phyloP scores from a whole-genome alignment of 2,113 vertebrate genomes.

The Rhea americana region DNA sequence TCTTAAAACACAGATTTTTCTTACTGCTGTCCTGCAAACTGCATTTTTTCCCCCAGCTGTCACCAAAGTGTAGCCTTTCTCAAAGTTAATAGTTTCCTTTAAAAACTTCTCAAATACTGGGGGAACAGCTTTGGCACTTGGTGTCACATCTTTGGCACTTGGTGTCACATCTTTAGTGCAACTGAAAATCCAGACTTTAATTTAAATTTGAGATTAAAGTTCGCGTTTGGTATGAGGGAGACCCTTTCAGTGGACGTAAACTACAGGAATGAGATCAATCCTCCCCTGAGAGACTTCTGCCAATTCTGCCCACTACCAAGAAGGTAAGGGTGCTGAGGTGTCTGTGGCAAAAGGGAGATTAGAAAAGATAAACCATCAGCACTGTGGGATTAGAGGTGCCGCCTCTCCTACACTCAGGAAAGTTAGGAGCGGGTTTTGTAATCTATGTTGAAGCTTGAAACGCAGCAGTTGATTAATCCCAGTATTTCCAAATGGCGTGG shows the following conservation, averaged over 20 bases:
- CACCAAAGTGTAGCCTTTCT: neutral
- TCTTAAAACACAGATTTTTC: neutral
- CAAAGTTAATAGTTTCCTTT: neutral
- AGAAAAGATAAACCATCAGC: fast-evolving
- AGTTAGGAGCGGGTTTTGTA: neutral
- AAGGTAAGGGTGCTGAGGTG: neutral
- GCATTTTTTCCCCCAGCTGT: neutral
- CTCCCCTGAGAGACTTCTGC: neutral
- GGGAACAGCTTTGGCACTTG: neutral
- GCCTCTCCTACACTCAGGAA: neutral
- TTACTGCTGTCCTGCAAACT: neutral
- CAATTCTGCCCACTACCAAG: neutral
- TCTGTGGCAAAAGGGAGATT: neutral
- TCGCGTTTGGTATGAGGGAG: neutral
- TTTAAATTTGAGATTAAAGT: neutral
- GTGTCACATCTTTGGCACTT: neutral
- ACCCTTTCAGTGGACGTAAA: neutral
- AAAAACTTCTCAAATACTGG: neutral
- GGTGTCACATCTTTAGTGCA: neutral
- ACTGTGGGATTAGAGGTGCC: neutral
- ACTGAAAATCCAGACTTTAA: neutral
- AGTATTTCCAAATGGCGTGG: neutral
- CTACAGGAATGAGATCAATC: neutral
- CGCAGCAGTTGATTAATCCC: neutral
- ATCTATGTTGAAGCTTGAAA: neutral